Percentiles rank a stretch among this genome's conserved stretches.
These are phyloP conservation scores for Rallus limicola DNA, from an alignment of 2,113 vertebrate genomes.

Conservation along the genomic window DNA sequence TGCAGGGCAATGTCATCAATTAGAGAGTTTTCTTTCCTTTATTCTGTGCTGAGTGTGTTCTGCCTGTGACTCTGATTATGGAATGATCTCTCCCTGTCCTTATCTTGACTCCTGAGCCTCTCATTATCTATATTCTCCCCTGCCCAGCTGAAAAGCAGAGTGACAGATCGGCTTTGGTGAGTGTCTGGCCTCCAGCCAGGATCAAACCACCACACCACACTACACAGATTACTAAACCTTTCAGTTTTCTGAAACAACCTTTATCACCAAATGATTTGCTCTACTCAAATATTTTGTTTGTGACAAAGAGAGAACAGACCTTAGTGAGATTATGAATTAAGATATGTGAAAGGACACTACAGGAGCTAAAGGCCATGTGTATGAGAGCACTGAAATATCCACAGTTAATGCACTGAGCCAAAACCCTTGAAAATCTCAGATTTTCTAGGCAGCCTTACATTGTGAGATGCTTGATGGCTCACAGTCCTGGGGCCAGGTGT, in stretches of 20 bases:
- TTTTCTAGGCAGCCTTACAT: not conserved
- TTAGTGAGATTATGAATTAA: not conserved
- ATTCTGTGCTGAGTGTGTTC: too few species aligned
- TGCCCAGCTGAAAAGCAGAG: too few species aligned
- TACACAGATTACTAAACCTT: not conserved
- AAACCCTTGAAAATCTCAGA: not conserved
- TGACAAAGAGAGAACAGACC: not conserved
- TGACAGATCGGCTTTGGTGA: too few species aligned
- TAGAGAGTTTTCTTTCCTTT: too few species aligned
- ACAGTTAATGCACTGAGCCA: not conserved
- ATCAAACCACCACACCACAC: not conserved
- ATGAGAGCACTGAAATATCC: not conserved
- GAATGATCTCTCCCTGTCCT: too few species aligned
- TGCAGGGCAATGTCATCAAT: too few species aligned
- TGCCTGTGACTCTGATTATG: too few species aligned
- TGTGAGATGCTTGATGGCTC: not conserved
- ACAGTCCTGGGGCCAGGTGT: fast-evolving
- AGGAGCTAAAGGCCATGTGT: not conserved
- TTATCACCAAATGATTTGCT: not conserved
- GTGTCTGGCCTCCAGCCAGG: too few species aligned
- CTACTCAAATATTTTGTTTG: not conserved
- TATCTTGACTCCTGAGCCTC: too few species aligned
- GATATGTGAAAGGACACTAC: fast-evolving
- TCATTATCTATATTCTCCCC: too few species aligned
- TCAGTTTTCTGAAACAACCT: not conserved